Evolutionary conservation across 2,113 vertebrate species (phyloP), one percentile per base, ranked within the genome.

Genomic region (Canis aureus): DNA sequence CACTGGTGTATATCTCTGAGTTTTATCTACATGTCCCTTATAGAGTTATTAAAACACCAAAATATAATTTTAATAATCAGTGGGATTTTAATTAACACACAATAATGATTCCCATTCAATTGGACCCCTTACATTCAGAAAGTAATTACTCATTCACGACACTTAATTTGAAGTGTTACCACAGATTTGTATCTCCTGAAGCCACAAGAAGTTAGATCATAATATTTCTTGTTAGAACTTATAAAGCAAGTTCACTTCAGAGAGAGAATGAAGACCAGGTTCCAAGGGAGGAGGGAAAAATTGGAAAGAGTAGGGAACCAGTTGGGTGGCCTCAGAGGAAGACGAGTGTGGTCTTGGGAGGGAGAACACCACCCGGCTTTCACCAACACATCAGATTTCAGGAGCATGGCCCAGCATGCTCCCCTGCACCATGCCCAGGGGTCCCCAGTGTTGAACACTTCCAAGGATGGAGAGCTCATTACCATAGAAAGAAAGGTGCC

Each of bases 111-210:
- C 88, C 59, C 96, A 92, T 98, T 98, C 97, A 98, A 97, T 71
- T 15, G 20, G 97, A 94, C 15, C 76, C n/a, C 97, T 98, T 95
- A 7, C 73, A 97, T 98, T 98, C 97, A 27, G 38, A 98, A 97
- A 98, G 95, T 86, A 98, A 98, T 98, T 98, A 98, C 97, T 98
- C 94, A 97, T 93, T 97, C 98, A 97, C 96, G 96, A 97, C 95
- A 92, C 87, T 98, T 98, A 86, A 90, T 98, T 98, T 98, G 97
- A 98, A 98, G 97, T 79, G 66, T 97, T 98, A 97, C 94, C 97
- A 81, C 95, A 98, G 97, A 98, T 98, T 57, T 60, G 86, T 97
- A 97, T 98, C 98, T 98, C 93, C 96, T 60, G 88, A 91, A 97
- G 97, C 97, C 98, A 96, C 97, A 95, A 81, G 95, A 97, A 97